Evolutionary conservation across 1,140 invertebrate species (phyloP).

Genomic region (Lasioglossum baleicum): DNA sequence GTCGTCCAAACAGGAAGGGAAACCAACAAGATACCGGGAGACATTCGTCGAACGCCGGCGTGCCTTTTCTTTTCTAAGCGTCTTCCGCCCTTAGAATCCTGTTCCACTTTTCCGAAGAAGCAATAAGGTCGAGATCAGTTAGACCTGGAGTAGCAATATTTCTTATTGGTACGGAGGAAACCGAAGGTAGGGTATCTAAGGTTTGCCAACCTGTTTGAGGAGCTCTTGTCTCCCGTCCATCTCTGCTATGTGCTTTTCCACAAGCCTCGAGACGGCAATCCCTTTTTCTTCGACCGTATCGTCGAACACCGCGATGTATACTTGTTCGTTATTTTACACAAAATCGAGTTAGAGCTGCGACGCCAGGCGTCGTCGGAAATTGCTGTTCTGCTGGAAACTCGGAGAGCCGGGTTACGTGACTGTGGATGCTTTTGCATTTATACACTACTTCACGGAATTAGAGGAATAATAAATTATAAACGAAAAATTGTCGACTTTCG

Average conservation of each 20-base stretch:
- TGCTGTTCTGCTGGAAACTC: slow-evolving; percentile 4
- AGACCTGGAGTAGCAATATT: slow-evolving; percentile 67
- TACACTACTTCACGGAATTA: too few species aligned
- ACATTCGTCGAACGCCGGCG: slow-evolving; percentile 26
- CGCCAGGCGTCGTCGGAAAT: neutral
- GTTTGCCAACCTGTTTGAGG: slow-evolving; percentile 54
- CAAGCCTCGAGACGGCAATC: slow-evolving; percentile 44
- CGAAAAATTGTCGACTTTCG: too few species aligned
- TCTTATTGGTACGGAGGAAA: slow-evolving; percentile 57
- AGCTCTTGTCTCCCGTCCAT: slow-evolving; percentile 20
- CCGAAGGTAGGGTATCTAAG: slow-evolving; percentile 36
- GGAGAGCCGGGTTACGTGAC: neutral
- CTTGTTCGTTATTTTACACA: slow-evolving; percentile 51
- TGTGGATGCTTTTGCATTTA: too few species aligned
- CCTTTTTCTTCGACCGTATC: slow-evolving; percentile 48
- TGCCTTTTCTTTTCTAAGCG: slow-evolving; percentile 35
- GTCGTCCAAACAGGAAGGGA: neutral
- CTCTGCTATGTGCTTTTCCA: slow-evolving; percentile 21
- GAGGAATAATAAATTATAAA: too few species aligned
- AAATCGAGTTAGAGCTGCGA: slow-evolving; percentile 34
- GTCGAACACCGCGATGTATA: slow-evolving; percentile 22
- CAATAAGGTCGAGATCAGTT: slow-evolving; percentile 65
- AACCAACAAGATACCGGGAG: slow-evolving; percentile 6
- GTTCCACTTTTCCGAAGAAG: slow-evolving; percentile 41
- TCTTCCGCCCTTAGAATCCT: slow-evolving; percentile 24